phyloP scores from a whole-genome alignment of 1,140 invertebrate genomes.

The Zaprionus africanus region DNA sequence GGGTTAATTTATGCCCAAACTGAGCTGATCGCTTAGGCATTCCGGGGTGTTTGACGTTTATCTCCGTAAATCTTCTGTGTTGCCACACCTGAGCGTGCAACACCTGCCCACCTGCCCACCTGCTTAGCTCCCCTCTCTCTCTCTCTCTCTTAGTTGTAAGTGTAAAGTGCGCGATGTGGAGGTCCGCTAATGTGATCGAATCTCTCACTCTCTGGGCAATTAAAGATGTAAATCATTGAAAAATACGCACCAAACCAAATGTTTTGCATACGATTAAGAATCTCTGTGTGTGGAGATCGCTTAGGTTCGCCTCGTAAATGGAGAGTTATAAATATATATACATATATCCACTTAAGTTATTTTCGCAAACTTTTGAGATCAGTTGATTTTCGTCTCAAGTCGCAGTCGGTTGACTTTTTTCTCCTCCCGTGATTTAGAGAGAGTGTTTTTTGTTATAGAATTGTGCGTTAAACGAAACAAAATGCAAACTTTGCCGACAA shows the following conservation, averaged over 20 bases:
- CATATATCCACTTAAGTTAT: slow-evolving; percentile 19
- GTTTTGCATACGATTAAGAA: slow-evolving; percentile 63
- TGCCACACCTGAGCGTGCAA: slow-evolving; percentile 34
- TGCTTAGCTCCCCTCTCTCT: slow-evolving; percentile 31
- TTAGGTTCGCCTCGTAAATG: slow-evolving; percentile 13
- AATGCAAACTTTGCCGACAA: slow-evolving; percentile 34
- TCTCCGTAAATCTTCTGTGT: slow-evolving; percentile 31
- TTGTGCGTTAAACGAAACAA: slow-evolving; percentile 5
- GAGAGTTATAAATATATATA: not conserved
- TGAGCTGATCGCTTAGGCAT: slow-evolving; percentile 28
- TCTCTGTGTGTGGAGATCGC: slow-evolving; percentile 23
- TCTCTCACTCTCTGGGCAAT: slow-evolving; percentile 43
- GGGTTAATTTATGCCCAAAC: slow-evolving; percentile 31
- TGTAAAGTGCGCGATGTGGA: slow-evolving; percentile 19
- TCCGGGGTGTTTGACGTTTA: slow-evolving; percentile 24
- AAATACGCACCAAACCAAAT: slow-evolving; percentile 37
- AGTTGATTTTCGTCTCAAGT: slow-evolving; percentile 67
- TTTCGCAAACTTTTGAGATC: slow-evolving; percentile 61
- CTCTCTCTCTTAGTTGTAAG: slow-evolving; percentile 45
- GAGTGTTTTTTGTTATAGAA: not conserved
- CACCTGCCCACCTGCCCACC: slow-evolving; percentile 28
- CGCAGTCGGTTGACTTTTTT: slow-evolving; percentile 59
- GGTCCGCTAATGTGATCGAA: slow-evolving; percentile 29
- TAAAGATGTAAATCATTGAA: slow-evolving; percentile 43
- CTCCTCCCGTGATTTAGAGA: not conserved